Conservation (phyloP, 2,888 invertebrate species). For the Drosophila prolongata region DNA sequence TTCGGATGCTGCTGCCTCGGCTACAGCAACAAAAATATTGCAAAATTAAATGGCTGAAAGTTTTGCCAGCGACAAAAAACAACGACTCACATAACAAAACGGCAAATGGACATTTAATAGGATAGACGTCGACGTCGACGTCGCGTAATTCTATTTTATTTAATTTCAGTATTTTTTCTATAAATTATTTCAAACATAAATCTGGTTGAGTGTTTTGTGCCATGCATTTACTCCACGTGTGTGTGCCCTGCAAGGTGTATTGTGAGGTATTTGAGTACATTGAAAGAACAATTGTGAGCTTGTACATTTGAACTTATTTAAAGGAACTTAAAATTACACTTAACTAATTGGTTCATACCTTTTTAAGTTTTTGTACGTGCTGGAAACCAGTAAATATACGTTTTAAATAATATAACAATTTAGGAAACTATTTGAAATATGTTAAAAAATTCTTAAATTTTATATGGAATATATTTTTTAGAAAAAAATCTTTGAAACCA, state of each 20-base stretch:
- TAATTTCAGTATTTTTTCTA: constrained; percentile 73
- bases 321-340: background rate
- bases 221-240: constrained; percentile 31
- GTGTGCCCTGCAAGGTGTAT: constrained; percentile 21
- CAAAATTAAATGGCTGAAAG: constrained; percentile 75
- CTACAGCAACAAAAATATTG: constrained; percentile 41
- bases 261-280: constrained; percentile 1
- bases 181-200: constrained; percentile 76
- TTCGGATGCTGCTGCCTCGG: constrained; percentile 45
- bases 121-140: constrained; percentile 65
- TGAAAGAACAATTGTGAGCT: too few species aligned
- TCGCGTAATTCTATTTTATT: constrained; percentile 71
- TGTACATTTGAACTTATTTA: background rate
- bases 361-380: too few species aligned
- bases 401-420: too few species aligned
- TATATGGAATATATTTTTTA: too few species aligned
- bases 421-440: too few species aligned
- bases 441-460: too few species aligned
- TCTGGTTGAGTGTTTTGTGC: constrained; percentile 48
- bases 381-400: too few species aligned
- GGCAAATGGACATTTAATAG: constrained; percentile 77
- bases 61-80: constrained; percentile 51
- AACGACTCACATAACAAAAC: constrained; percentile 73
- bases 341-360: background rate
- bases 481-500: too few species aligned